Evolutionary conservation across 2,888 invertebrate genomes (phyloP), one percentile per base, ranked within the genome.

Genomic region (Cephus nigrinus): DNA sequence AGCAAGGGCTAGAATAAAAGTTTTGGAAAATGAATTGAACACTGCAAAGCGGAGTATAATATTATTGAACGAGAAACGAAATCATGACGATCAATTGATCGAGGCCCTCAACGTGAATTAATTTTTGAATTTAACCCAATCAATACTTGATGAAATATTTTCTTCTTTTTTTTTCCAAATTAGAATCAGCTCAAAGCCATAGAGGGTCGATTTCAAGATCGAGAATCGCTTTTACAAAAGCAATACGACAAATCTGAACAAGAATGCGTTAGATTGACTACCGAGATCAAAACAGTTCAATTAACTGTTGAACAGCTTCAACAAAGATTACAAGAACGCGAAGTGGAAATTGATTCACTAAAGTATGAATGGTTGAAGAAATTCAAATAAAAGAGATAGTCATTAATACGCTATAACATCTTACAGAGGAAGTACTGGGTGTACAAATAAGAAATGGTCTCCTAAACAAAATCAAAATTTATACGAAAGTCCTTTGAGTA

Each of bases 1-100:
- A 0, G 92, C 94, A 0, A 95, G 93, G 88, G 95, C 95, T 40
- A 93, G 96, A 83, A 94, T 94, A 79, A 94, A 94, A 86, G 95
- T 94, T 75, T 90, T 96, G 33, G 95, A 95, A 84, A 94, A 93
- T 78, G 96, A 96, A 80, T 89, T 93, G 23, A 92, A 92, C 1
- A 92, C 92, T 0, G 91, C 94, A 40, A 94, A 94, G 86, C 92
- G 93, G 68, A 95, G 94, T 84, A 92, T 94, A 80, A 92, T 92
- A 69, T 93, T 94, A 1, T 90, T 95, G 80, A 92, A 94, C 35
- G 94, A 95, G 80, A 95, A 95, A 86, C 93, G 93, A 77, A 93
- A 93, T 55, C 94, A 93, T 83, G 95, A 95, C 84, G 94, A 95
- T 82, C 91, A 94, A 77, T 92, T 95, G 40, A 93, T 96, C 33